Evolutionary conservation across 2,888 invertebrate species (phyloP).

Genomic region (Scelioninae gen. 2): DNA sequence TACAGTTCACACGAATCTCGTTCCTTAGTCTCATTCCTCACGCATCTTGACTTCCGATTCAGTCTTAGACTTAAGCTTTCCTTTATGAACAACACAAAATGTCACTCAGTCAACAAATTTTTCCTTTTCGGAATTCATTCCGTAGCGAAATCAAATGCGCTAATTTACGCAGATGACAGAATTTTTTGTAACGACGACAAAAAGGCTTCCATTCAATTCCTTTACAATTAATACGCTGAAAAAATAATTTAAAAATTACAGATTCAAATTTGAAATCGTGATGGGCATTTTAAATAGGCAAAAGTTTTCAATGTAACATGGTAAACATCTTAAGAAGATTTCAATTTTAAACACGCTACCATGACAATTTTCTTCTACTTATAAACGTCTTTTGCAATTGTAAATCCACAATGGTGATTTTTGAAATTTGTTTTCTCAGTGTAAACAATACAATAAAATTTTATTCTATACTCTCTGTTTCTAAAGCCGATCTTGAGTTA

Average conservation of each 20-base stretch:
- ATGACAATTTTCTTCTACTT: too few relatives aligned
- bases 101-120: constrained; percentile 3
- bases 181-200: constrained; percentile 33
- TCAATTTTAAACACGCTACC: too few relatives aligned
- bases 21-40: constrained; percentile 1
- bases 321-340: too few relatives aligned
- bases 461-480: constrained; percentile 7
- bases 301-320: too few relatives aligned
- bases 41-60: not conserved
- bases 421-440: too few relatives aligned
- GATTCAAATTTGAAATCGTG: too few relatives aligned
- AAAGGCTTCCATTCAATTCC: constrained; percentile 47
- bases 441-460: constrained; percentile 5
- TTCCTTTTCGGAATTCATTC: constrained; percentile 13
- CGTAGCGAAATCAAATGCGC: constrained; percentile 15
- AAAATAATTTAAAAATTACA: too few relatives aligned
- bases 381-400: too few relatives aligned
- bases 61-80: constrained; percentile 5
- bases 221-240: constrained; percentile 3
- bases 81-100: constrained; percentile 28
- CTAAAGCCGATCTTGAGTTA: constrained; percentile 51
- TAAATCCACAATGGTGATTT: too few relatives aligned
- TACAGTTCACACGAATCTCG: not conserved
- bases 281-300: too few relatives aligned
- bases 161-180: constrained; percentile 6